Conservation (phyloP, 2,113 vertebrate species). For the Siphamia tubifer region DNA sequence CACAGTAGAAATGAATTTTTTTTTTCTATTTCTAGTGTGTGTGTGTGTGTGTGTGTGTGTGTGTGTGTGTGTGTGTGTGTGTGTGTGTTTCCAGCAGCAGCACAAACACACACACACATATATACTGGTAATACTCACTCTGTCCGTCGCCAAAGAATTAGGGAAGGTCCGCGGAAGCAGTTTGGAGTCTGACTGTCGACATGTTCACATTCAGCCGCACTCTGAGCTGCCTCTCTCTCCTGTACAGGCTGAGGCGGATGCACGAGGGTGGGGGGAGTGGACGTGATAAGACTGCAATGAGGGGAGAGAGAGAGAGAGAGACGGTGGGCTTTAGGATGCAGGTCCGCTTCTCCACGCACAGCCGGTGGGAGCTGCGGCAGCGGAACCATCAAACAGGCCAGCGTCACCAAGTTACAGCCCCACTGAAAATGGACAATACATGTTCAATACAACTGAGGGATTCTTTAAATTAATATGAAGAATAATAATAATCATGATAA, state of each 20-base stretch:
- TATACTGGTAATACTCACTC: conserved; percentile 79
- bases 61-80: too few relatives aligned
- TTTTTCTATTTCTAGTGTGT: too few relatives aligned
- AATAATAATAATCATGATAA: too few relatives aligned
- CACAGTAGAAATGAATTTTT: too few relatives aligned
- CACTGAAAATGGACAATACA: conserved; percentile 70
- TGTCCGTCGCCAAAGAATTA: conserved; percentile 75
- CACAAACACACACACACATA: too few relatives aligned
- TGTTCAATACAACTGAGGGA: conserved; percentile 69
- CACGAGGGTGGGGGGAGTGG: conserved; percentile 54
- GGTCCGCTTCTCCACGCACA: conserved; percentile 83
- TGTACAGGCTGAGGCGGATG: conserved; percentile 81
- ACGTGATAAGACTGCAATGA: conserved; percentile 96
- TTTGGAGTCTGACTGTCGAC: conserved; percentile 83
- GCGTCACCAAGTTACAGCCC: conserved; percentile 65
- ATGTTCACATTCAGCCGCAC: conserved; percentile 78
- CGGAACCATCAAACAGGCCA: conserved; percentile 59
- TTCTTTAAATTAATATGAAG: too few relatives aligned
- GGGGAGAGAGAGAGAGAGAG: conserved; percentile 30
- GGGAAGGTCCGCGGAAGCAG: conserved; percentile 74
- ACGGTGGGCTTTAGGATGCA: conserved; percentile 89
- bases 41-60: too few relatives aligned
- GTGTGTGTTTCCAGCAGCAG: too few relatives aligned
- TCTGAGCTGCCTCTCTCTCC: conserved; percentile 72
- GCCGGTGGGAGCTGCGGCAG: conserved; percentile 84